Evolutionary conservation across 2,888 invertebrate genomes (phyloP), one percentile per base, ranked within the genome.

Genomic region (Bellardia bayeri): DNA sequence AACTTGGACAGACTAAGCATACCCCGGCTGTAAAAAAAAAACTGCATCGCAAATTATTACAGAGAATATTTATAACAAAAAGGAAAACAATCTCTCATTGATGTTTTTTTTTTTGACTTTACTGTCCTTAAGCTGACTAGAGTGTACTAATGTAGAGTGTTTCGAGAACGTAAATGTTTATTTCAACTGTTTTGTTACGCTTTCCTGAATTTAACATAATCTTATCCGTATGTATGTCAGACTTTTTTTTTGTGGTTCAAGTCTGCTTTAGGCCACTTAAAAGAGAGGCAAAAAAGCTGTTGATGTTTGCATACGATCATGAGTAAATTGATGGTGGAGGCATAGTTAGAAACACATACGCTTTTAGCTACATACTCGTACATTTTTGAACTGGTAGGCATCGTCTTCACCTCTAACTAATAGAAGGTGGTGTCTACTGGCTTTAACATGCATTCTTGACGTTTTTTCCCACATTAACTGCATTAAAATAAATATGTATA

Each of bases 401-500:
- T 58, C 7, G 56, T 16, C 30, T 14, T 45, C n/a, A 58, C 6
- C n/a, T 45, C 23, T 37, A 13, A 7, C 37, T 75, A 45, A 51
- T 68, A 54, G 71, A 72, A 81, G 74, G 61, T 76, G 58, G 71
- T 82, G 76, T 76, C 76, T 51, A 45, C 64, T 66, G 72, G 45
- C 58, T 82, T 66, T 85, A 87, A 90, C 90, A 89, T 89, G 90
- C 91, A 91, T 91, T 92, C 92, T 91, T 92, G 91, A 91, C 92
- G 91, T 90, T 91, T 92, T 92, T 92, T 92, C 92, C 92, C 92
- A 92, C 92, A 92, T 92, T 92, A 92, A 71, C 68, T 79, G 81
- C 72, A 84, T 78, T 82, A 37, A 82, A 80, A 30, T 68, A 64
- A 64, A 71, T 69, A n/a, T n/a, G n/a, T n/a, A 23, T 23, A 23